Base-by-base conservation (phyloP, 1,140 invertebrate species). In the Melanaphis sacchari region DNA sequence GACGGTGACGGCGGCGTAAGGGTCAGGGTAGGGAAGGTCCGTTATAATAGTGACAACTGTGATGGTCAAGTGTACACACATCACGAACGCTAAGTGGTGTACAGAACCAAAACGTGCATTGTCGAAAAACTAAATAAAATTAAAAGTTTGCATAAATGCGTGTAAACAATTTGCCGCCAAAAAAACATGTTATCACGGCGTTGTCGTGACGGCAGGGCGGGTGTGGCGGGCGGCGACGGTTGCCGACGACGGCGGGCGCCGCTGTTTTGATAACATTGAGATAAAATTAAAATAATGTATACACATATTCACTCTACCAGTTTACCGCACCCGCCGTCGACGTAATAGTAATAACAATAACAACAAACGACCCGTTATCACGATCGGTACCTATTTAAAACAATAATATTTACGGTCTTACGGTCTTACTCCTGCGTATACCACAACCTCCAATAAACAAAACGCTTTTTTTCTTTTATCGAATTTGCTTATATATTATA, bases 1-100 rank as follows among this genome's bases (percentile, higher is more conserved):
- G 40, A 11, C 15, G 15, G 85, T 88, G 43, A 36, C 38, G 31
- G 43, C 52, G 87, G 26, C 1, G 40, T 15, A 9, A 26, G 89
- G 41, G 89, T 38, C 7, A 24, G 54, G 15, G 38, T 2, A 52
- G 89, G 52, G 52, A 66, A 66, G 49, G 88, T 89, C 88, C 36
- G 88, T 54, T 90, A 66, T 90, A 90, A 41, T 66, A 66, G 54
- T 66, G 54, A 90, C 89, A 54, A 90, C 89, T 66, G 89, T 38
- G 89, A 66, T 90, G 89, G 89, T 90, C 89, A 90, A 90, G 52
- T 90, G 54, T 90, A 90, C 54, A n/a, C 43, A 88, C 26, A 41
- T 15, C 84, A 85, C 40, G 38, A 24, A 40, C 24, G 21, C 22
- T 89, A 89, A 59, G 22, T 90, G 11, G 26, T 11, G 36, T 90